These are phyloP conservation scores for Channallabes apus DNA, from an alignment of 2,797 vertebrate species.

Conservation along the genomic window DNA sequence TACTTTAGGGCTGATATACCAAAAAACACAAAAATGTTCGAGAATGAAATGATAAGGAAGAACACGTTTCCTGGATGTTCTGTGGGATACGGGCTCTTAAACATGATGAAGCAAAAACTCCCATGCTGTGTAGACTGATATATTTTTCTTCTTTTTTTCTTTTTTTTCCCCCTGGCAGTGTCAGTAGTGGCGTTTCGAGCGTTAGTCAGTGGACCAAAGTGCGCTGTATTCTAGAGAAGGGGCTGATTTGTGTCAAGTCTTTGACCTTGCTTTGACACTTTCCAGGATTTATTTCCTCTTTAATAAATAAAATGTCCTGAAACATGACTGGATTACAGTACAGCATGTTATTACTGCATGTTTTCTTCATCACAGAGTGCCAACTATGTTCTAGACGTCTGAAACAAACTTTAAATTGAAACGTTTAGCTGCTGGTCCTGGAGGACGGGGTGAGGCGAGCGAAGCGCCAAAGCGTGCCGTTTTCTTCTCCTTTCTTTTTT, in stretches of 20 bases:
- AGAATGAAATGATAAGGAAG: no score
- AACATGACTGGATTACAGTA: background rate
- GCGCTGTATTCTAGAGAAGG: background rate
- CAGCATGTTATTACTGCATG: background rate
- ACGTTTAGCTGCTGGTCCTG: background rate
- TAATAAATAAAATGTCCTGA: background rate
- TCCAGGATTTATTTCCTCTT: background rate
- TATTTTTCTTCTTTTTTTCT: background rate
- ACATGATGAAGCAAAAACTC: background rate
- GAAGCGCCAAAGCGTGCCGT: background rate
- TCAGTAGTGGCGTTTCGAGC: background rate
- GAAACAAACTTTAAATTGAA: background rate
- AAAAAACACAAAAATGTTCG: no score
- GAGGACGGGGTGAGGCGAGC: background rate
- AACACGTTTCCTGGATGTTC: background rate
- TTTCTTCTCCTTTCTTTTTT: background rate
- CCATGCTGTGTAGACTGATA: background rate
- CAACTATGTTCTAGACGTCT: background rate
- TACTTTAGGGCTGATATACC: no score
- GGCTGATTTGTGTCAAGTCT: background rate
- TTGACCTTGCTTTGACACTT: conserved; percentile 5
- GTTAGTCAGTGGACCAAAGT: background rate
- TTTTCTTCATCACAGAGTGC: background rate
- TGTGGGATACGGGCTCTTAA: no score
- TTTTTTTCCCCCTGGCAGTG: background rate